Percentiles rank a stretch among this genome's conserved stretches.
Conservation (phyloP, 2,113 vertebrate genomes). For the Heterotilapia buettikoferi region DNA sequence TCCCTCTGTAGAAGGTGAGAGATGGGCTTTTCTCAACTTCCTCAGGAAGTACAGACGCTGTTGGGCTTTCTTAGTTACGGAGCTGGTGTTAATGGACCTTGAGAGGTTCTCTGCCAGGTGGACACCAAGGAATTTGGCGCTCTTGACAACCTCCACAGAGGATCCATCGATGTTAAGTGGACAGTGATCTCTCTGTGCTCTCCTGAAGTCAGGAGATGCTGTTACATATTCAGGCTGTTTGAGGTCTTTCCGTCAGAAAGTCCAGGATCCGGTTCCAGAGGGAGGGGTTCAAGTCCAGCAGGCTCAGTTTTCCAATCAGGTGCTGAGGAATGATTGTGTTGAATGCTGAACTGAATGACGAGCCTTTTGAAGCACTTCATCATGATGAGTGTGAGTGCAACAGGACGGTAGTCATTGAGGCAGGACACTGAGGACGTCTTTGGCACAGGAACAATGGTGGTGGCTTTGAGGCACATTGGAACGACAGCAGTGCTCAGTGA, state of each 20-base stretch:
- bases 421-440: not conserved
- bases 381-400: not conserved
- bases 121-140: not conserved
- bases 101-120: not conserved
- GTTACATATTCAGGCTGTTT: not conserved
- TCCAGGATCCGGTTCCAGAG: not conserved
- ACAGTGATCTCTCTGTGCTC: not conserved
- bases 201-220: not conserved
- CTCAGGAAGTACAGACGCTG: not conserved
- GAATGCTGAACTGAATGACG: not conserved
- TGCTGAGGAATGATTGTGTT: not conserved
- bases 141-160: not conserved
- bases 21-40: not conserved
- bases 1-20: not conserved
- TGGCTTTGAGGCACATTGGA: not conserved
- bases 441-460: not conserved
- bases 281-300: not conserved
- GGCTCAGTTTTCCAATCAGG: not conserved
- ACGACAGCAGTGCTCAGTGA: not conserved
- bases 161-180: not conserved
- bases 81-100: not conserved
- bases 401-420: not conserved
- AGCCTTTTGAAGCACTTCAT: not conserved
- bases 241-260: not conserved
- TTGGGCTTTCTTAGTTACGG: not conserved